A percentile compares a stretch with the other conserved stretches of the same genome.
Evolutionary conservation across 2,797 vertebrate species (phyloP).

Genomic region (Simalia tracyae): DNA sequence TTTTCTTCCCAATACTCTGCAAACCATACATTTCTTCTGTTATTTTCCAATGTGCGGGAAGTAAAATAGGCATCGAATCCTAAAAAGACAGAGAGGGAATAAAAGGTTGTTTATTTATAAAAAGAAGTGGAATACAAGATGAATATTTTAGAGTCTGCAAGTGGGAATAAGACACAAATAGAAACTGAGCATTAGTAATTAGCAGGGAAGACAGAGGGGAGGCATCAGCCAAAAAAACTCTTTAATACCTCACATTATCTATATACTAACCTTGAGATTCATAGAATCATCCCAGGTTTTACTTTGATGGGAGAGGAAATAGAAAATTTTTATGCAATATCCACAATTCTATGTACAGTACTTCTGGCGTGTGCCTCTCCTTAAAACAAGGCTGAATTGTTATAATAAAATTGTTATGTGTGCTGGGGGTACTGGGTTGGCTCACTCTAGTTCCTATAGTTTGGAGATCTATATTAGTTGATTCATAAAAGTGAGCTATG

Average conservation of each 20-base stretch:
- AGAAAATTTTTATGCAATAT: background rate
- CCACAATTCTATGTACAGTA: background rate
- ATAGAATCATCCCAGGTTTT: background rate
- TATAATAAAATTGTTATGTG: background rate
- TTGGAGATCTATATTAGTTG: background rate
- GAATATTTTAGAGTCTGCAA: background rate
- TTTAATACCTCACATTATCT: background rate
- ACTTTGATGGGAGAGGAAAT: background rate
- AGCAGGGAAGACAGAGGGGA: background rate
- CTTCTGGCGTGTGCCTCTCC: background rate
- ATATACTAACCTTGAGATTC: background rate
- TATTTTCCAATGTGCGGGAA: conserved; percentile 90
- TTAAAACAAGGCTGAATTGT: background rate
- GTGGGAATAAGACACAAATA: background rate
- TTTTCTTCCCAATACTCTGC: conserved; percentile 96
- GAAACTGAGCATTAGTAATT: background rate
- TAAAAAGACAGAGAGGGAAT: conserved; percentile 53
- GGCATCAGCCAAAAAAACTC: background rate
- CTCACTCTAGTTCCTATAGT: background rate
- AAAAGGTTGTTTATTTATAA: background rate
- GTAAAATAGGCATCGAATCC: conserved; percentile 93
- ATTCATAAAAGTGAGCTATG: background rate
- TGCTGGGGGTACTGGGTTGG: background rate
- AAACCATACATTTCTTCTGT: conserved; percentile 94
- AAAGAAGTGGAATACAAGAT: background rate